Conservation (phyloP, 1,140 invertebrate genomes). For the Halyomorpha halys region DNA sequence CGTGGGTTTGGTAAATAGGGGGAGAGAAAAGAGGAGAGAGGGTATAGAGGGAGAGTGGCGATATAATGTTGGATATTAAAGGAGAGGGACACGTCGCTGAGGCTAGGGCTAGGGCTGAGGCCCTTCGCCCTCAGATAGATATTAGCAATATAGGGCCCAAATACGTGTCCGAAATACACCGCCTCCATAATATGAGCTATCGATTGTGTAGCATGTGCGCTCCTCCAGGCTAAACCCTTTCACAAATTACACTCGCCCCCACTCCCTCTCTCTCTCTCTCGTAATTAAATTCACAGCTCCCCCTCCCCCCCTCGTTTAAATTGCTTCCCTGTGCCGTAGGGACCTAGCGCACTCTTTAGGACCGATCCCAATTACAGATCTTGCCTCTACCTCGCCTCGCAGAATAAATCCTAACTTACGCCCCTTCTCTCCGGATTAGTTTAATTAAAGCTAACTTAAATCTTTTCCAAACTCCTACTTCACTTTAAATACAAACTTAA, state of each 20-base stretch:
- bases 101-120: not conserved
- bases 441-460: slow-evolving; percentile 19
- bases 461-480: slow-evolving; percentile 16
- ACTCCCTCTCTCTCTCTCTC: not conserved
- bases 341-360: slow-evolving; percentile 9
- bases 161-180: slow-evolving; percentile 26
- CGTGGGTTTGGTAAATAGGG: not conserved
- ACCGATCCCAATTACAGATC: slow-evolving; percentile 14
- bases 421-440: slow-evolving; percentile 8
- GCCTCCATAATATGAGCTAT: slow-evolving; percentile 29
- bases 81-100: slow-evolving; percentile 5
- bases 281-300: slow-evolving; percentile 27
- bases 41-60: not conserved
- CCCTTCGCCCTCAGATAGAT: slow-evolving; percentile 21
- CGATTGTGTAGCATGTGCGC: slow-evolving; percentile 29
- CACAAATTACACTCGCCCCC: slow-evolving; percentile 26
- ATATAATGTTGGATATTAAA: slow-evolving; percentile 12
- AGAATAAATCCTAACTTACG: slow-evolving; percentile 9
- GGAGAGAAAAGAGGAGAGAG: not conserved
- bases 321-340: slow-evolving; percentile 15
- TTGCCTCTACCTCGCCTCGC: not conserved
- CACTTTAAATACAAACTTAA: slow-evolving; percentile 17
- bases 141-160: slow-evolving; percentile 25
- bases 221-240: slow-evolving; percentile 20
- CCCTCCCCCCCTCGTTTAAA: slow-evolving; percentile 15